Percentiles rank a stretch among this genome's conserved stretches.
phyloP scores from a whole-genome alignment of 1,140 invertebrate species.

The Apolygus lucorum region DNA sequence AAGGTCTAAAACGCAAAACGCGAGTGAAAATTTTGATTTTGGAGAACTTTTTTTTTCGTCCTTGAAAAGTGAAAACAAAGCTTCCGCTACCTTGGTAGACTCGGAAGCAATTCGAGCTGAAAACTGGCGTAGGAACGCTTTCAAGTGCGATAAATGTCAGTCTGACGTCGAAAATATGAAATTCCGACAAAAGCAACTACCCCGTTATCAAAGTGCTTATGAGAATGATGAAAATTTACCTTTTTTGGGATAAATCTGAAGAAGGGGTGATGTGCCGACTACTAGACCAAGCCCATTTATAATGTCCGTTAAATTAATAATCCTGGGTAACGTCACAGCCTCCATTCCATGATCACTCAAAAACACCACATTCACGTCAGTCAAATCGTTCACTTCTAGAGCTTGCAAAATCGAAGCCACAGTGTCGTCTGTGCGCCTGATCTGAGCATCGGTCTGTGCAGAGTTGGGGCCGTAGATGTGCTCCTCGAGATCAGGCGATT shows the following conservation, averaged over 20 bases:
- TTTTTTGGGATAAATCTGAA: constrained; percentile 44
- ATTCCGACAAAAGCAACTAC: too few relatives aligned
- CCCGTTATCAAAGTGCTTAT: too few relatives aligned
- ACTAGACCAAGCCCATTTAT: constrained; percentile 41
- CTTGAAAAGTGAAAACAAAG: too few relatives aligned
- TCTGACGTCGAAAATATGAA: too few relatives aligned
- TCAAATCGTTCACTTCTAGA: constrained; percentile 43
- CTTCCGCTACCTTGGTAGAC: too few relatives aligned
- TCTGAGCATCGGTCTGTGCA: constrained; percentile 41
- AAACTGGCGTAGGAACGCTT: too few relatives aligned
- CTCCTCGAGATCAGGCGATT: constrained; percentile 57
- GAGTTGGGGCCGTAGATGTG: constrained; percentile 45
- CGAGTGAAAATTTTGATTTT: too few relatives aligned
- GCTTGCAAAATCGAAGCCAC: constrained; percentile 49
- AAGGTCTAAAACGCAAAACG: too few relatives aligned
- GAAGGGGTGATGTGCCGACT: constrained; percentile 41
- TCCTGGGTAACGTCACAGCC: constrained; percentile 42
- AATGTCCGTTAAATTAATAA: constrained; percentile 51
- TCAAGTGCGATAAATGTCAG: too few relatives aligned
- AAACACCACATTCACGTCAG: constrained; percentile 56
- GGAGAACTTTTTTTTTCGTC: too few relatives aligned
- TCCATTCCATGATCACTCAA: constrained; percentile 69
- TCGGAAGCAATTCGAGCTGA: too few relatives aligned
- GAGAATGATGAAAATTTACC: constrained; percentile 34
- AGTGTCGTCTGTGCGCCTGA: constrained; percentile 47